Base-by-base conservation (phyloP, 1,140 invertebrate species). In the Choristoneura fumiferana region DNA sequence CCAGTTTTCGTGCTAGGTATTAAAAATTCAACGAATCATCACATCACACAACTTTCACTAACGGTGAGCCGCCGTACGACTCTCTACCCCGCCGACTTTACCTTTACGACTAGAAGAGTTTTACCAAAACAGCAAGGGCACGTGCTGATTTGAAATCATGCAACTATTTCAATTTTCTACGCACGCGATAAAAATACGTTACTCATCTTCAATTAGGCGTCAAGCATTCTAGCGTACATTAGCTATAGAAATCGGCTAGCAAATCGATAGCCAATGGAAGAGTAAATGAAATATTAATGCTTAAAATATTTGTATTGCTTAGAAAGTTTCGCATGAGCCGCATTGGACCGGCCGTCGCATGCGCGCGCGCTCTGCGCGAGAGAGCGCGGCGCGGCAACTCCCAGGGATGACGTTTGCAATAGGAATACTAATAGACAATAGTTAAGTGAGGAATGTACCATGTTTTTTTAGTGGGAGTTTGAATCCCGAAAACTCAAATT, bases 271-370 rank as follows among this genome's bases (percentile, higher is more conserved):
- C 65, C 61, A 76, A 74, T 65, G 69, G 69, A 74, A 64, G 67
- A 75, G 67, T 65, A 73, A 81, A 86, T 86, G 73, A 80, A 88
- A 84, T 85, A 88, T 87, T 84, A 81, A 87, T 85, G 82, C 73
- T 72, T 80, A 83, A 81, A 76, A 79, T 85, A 85, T 85, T 87
- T 83, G 78, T 85, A 52, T 52, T 87, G 78, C 81, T 81, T 88
- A 88, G 85, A 88, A 88, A 88, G 85, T 88, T 82, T 76, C 73
- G 70, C 75, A 70, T 67, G 69, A 78, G 70, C 77, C 66, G 72
- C 43, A 49, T 72, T 68, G 77, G 85, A 84, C 80, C 75, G 71
- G 78, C 80, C 79, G 81, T 88, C 74, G 84, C 84, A 85, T 84
- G 84, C 75, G 74, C 77, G 79, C 81, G 81, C 77, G 83, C 76